These are phyloP conservation scores for Corythornis vintsioides DNA, from an alignment of 2,113 vertebrate species.

Conservation along the genomic window DNA sequence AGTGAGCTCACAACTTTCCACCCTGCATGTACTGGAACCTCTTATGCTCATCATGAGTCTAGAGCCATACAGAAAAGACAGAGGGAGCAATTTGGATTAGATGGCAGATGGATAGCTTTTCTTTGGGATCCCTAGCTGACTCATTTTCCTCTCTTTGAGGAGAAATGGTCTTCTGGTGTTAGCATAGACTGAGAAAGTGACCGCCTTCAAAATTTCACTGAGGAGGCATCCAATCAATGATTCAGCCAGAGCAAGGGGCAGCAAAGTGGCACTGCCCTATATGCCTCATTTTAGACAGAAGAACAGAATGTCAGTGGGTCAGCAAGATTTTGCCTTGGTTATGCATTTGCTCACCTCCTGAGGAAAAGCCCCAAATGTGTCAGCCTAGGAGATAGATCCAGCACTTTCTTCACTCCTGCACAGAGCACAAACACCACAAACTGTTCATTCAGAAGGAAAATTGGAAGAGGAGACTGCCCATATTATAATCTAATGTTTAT, in stretches of 20 bases:
- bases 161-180: background rate
- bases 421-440: background rate
- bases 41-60: background rate
- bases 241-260: background rate
- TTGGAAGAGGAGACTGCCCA: background rate
- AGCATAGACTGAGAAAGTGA: background rate
- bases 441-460: background rate
- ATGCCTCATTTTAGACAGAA: background rate
- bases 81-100: background rate
- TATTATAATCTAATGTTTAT: background rate
- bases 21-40: background rate
- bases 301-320: background rate
- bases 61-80: background rate
- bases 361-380: background rate
- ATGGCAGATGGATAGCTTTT: background rate
- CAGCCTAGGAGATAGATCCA: background rate
- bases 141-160: background rate
- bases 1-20: background rate
- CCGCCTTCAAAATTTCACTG: background rate
- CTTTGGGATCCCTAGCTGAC: background rate
- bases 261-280: fast-evolving
- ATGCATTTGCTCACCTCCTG: background rate
- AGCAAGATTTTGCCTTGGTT: background rate
- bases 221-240: background rate
- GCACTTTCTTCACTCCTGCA: background rate